Evolutionary conservation across 1,140 invertebrate species (phyloP).

Genomic region (Ericerus pela): DNA sequence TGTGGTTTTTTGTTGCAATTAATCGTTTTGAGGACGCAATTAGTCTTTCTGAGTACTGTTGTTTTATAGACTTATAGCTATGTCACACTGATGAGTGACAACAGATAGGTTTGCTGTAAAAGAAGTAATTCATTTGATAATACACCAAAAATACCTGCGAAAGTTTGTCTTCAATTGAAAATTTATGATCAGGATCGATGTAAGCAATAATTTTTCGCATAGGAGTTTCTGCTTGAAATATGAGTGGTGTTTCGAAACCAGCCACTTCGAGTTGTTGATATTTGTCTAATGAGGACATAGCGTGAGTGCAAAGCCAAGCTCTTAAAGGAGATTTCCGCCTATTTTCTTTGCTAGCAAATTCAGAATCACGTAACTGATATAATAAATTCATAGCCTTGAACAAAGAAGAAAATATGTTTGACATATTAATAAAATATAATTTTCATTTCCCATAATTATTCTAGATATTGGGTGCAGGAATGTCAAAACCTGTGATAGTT

Average conservation of each 20-base stretch:
- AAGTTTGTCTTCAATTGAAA: conserved; percentile 76
- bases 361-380: conserved; percentile 61
- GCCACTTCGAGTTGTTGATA: conserved; percentile 54
- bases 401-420: not conserved
- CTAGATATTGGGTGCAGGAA: no score
- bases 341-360: conserved; percentile 51
- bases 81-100: no score
- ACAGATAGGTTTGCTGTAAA: no score
- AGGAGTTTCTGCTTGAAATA: conserved; percentile 74
- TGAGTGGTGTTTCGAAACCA: conserved; percentile 52
- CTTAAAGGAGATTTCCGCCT: conserved; percentile 70
- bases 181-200: conserved; percentile 85
- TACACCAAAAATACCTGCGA: conserved; percentile 52
- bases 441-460: not conserved
- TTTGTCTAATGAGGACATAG: conserved; percentile 60
- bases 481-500: no score
- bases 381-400: conserved; percentile 77
- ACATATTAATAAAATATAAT: not conserved
- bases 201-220: conserved; percentile 77
- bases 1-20: no score
- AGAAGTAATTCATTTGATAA: no score
- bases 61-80: no score
- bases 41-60: no score
- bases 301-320: conserved; percentile 83
- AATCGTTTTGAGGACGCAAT: no score